Base-by-base conservation (phyloP, 2,113 vertebrate genomes). In the Phyllostomus discolor region DNA sequence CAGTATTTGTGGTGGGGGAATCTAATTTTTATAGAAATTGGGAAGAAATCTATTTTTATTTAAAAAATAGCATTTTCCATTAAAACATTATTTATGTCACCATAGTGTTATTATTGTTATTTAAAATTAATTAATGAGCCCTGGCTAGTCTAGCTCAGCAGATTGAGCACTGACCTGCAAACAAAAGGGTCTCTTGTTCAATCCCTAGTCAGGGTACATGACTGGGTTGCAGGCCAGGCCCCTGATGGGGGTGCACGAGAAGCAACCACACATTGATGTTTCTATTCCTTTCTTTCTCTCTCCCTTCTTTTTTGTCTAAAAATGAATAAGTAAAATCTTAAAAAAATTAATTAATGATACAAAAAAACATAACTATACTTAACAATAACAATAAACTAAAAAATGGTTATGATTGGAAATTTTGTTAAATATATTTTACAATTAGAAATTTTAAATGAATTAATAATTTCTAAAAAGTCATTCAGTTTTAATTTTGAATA, bases 401-500 rank as follows among this genome's bases (percentile, higher is more conserved):
- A 84, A 87, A 48, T 15, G 17, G 4, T 66, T 72, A 70, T 54
- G 7, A 41, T 12, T 48, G 7, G 5, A 95, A 91, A 59, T 78
- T 88, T 64, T 70, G 31, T 17, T 88, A 76, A 66, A 3, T 54
- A 15, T 75, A 54, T 82, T 73, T 92, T 72, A 50, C 15, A 72
- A 28, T 82, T 88, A 57, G n/a, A 82, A 76, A 67, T 85, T 66
- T 10, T 28, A 80, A 82, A 67, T 35, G 10, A 87, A 62, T 79
- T 62, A 69, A 57, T 59, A 52, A 64, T 69, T n/a, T 85, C 73
- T 91, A 33, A 48, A 91, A 48, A 46, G 5, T n/a, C 31, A 4
- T 2, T 79, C 20, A 46, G 35, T 73, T 96, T 94, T 54, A 38
- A 87, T 52, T 78, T 92, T 24, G 80, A 66, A 43, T 76, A 35